Conservation (phyloP, 2,113 vertebrate species). For the Chloroceryle aenea region DNA sequence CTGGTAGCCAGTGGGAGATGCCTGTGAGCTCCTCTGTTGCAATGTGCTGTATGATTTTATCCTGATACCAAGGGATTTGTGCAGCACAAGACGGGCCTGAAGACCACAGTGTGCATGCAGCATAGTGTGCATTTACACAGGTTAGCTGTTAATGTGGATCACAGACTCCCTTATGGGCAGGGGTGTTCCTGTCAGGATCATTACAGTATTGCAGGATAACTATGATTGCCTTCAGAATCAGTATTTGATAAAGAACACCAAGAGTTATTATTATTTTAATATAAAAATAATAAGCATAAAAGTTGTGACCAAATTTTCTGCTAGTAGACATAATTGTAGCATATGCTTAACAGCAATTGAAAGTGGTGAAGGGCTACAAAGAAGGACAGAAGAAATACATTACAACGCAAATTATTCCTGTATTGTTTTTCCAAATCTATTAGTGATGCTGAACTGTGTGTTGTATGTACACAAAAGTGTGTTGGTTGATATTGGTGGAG, state of each 20-base stretch:
- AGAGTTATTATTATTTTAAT: background rate
- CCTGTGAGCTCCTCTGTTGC: background rate
- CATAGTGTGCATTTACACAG: accelerated
- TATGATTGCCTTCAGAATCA: background rate
- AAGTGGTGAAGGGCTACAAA: background rate
- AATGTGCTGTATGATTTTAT: background rate
- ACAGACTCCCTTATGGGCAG: accelerated
- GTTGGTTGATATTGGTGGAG: background rate
- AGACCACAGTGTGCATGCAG: accelerated
- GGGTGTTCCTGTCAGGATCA: background rate
- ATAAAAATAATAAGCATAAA: background rate
- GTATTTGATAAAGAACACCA: background rate
- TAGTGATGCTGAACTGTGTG: background rate
- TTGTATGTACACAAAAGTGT: background rate
- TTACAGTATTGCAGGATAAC: background rate
- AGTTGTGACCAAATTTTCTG: background rate
- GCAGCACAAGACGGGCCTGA: accelerated
- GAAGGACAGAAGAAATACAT: background rate
- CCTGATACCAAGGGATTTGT: background rate
- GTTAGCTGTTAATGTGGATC: background rate
- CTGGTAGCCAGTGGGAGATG: accelerated
- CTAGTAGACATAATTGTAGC: background rate
- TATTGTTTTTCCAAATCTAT: background rate
- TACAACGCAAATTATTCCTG: background rate
- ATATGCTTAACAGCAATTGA: background rate